Percentiles rank a stretch among this genome's conserved stretches.
phyloP scores from a whole-genome alignment of 2,888 invertebrate species.

The Tetranychus truncatus region DNA sequence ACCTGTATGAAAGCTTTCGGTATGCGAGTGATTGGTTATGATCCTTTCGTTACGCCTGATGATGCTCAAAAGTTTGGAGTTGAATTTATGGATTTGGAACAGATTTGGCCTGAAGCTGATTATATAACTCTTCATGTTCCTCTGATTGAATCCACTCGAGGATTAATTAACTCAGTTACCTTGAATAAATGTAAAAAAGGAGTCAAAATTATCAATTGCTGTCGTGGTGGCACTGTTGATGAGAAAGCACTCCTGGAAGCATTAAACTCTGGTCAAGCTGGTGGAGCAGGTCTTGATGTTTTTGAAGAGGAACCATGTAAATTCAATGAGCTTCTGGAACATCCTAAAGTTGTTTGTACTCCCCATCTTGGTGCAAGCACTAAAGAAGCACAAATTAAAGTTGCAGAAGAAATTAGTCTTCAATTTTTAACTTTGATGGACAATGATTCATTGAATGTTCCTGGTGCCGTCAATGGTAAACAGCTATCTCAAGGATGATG shows the following conservation, averaged over 20 bases:
- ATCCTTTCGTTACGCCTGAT: slow-evolving; percentile 67
- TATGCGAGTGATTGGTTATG: slow-evolving; percentile 91
- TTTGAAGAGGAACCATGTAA: slow-evolving; percentile 53
- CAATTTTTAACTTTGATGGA: slow-evolving; percentile 61
- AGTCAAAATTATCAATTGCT: slow-evolving; percentile 77
- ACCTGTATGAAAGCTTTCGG: slow-evolving; percentile 84
- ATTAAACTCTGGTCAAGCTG: slow-evolving; percentile 60
- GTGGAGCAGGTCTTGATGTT: slow-evolving; percentile 85
- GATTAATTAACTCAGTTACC: slow-evolving; percentile 56
- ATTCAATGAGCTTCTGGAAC: slow-evolving; percentile 47
- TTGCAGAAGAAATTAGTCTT: slow-evolving; percentile 85
- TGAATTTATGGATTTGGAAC: slow-evolving; percentile 55
- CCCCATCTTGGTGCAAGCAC: slow-evolving; percentile 95
- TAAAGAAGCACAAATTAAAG: slow-evolving; percentile 76
- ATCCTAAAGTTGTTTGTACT: slow-evolving; percentile 73
- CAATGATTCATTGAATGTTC: slow-evolving; percentile 30
- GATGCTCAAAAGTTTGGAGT: slow-evolving; percentile 58
- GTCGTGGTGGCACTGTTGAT: slow-evolving; percentile 84
- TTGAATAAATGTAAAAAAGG: slow-evolving; percentile 66
- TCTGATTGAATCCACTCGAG: slow-evolving; percentile 72
- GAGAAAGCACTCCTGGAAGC: slow-evolving; percentile 64
- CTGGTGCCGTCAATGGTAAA: slow-evolving; percentile 5
- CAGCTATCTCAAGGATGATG: not conserved
- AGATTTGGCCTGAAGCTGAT: slow-evolving; percentile 80
- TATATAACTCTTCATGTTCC: slow-evolving; percentile 95